These are phyloP conservation scores for Arion vulgaris DNA, from an alignment of 1,140 invertebrate species.

Conservation along the genomic window DNA sequence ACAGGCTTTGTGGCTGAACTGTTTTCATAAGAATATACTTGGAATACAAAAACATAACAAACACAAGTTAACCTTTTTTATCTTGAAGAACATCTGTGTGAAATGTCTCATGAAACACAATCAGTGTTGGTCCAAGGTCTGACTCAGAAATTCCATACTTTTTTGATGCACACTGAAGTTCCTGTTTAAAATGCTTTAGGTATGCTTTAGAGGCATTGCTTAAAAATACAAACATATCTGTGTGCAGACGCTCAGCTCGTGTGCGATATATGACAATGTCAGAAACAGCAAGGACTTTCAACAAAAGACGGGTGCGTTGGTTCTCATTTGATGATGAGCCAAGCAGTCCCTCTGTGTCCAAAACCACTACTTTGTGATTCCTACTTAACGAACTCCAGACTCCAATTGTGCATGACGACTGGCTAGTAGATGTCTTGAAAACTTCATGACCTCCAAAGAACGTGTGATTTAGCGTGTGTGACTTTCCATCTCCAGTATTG, in stretches of 20 bases:
- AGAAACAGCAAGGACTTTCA: conserved; percentile 86
- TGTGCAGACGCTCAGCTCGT: conserved; percentile 82
- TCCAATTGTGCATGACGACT: conserved; percentile 84
- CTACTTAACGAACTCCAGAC: conserved; percentile 86
- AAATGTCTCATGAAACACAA: conserved; percentile 87
- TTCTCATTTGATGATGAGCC: conserved; percentile 81
- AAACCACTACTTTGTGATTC: conserved; percentile 78
- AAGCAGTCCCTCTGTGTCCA: conserved; percentile 87
- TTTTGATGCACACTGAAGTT: conserved; percentile 77
- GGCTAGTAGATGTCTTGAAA: conserved; percentile 82
- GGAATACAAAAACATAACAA: too few relatives aligned
- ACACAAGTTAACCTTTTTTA: conserved; percentile 48
- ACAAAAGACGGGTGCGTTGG: conserved; percentile 81
- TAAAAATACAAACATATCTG: conserved; percentile 86
- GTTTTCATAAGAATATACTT: too few relatives aligned
- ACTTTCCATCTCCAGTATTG: conserved; percentile 90
- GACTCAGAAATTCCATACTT: conserved; percentile 74
- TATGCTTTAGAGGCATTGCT: conserved; percentile 85
- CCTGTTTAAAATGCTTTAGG: conserved; percentile 81
- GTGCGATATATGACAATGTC: conserved; percentile 88
- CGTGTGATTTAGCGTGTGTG: conserved; percentile 85
- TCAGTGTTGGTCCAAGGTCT: conserved; percentile 81
- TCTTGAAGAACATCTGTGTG: conserved; percentile 77
- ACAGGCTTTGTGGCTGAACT: too few relatives aligned
- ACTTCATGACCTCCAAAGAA: conserved; percentile 85